Conservation (phyloP, 1,140 invertebrate species). For the Myzus persicae region DNA sequence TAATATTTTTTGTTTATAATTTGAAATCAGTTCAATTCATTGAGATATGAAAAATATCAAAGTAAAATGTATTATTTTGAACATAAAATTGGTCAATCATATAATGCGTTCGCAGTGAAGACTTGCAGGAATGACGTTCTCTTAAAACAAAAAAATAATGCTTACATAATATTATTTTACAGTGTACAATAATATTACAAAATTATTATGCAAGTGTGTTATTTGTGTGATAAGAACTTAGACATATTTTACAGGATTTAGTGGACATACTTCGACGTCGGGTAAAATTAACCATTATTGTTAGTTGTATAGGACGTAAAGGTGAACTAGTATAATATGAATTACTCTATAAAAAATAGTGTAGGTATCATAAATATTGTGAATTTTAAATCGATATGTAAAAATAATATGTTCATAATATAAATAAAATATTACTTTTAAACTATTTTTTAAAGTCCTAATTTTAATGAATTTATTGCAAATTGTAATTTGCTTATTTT, state of each 20-base stretch:
- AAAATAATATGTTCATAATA: too few species aligned
- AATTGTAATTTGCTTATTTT: too few species aligned
- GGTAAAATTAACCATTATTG: neutral
- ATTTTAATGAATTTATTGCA: neutral
- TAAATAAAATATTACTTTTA: too few species aligned
- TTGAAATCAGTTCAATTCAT: neutral
- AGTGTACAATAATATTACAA: neutral
- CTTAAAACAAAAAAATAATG: too few species aligned
- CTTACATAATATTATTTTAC: neutral
- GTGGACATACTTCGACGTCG: neutral
- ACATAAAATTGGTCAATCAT: neutral
- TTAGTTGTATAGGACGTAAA: neutral
- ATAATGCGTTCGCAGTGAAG: neutral
- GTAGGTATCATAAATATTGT: too few species aligned
- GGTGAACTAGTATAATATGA: too few species aligned
- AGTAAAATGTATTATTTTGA: neutral
- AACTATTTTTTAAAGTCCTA: too few species aligned
- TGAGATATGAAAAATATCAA: neutral
- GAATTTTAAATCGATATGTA: neutral
- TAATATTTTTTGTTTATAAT: neutral
- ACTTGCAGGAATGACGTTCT: too few species aligned
- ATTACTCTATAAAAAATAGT: neutral
- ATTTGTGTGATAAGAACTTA: neutral
- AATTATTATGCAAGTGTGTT: neutral
- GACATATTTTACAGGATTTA: neutral